phyloP scores from a whole-genome alignment of 2,888 invertebrate species.

The Drosophila lacicola region DNA sequence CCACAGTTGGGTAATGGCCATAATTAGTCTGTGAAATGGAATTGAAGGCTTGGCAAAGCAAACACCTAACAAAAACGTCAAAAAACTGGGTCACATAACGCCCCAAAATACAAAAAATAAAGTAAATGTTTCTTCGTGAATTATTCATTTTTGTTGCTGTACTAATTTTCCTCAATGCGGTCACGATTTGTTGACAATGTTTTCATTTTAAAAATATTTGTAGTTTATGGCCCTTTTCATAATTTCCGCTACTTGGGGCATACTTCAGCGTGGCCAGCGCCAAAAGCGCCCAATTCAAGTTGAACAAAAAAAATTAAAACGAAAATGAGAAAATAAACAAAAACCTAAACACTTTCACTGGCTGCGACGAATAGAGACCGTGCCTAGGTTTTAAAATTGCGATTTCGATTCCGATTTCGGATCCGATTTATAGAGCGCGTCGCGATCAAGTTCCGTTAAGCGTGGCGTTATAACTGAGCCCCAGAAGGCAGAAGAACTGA shows the following conservation, averaged over 20 bases:
- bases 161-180: slow-evolving; percentile 45
- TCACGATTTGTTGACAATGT: slow-evolving; percentile 66
- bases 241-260: slow-evolving; percentile 29
- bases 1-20: slow-evolving; percentile 8
- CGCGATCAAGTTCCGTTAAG: slow-evolving; percentile 61
- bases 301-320: slow-evolving; percentile 32
- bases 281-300: slow-evolving; percentile 10
- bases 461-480: slow-evolving; percentile 58
- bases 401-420: slow-evolving; percentile 31
- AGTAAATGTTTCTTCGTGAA: slow-evolving; percentile 17
- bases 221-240: slow-evolving; percentile 52
- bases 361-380: slow-evolving; percentile 13
- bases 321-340: slow-evolving; percentile 31
- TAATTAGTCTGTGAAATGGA: slow-evolving; percentile 49
- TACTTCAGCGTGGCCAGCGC: slow-evolving; percentile 18
- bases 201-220: slow-evolving; percentile 15
- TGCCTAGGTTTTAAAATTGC: slow-evolving; percentile 15
- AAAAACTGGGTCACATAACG: slow-evolving; percentile 66
- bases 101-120: slow-evolving; percentile 20
- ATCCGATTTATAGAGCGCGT: slow-evolving; percentile 53
- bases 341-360: slow-evolving; percentile 68
- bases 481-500: slow-evolving; percentile 36
- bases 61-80: slow-evolving; percentile 4
- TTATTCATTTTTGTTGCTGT: slow-evolving; percentile 21
- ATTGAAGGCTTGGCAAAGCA: slow-evolving; percentile 40